Base-by-base conservation (phyloP, 2,888 invertebrate genomes). In the Busseola fusca region DNA sequence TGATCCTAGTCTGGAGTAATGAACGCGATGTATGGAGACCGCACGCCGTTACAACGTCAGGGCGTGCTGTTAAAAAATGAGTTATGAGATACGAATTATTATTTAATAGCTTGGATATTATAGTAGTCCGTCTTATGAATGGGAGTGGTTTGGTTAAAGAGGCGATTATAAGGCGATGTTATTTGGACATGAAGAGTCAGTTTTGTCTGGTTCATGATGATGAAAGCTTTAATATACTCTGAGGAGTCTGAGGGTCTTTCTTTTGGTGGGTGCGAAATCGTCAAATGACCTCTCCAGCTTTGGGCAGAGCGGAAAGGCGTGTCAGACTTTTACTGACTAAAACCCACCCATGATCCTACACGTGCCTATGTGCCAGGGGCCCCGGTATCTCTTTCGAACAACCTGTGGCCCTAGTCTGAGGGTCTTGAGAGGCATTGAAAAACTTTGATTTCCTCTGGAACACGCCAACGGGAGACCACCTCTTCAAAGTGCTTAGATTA, bases 21-120 rank as follows among this genome's bases (percentile, higher is more conserved):
- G 80, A 62, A 72, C 69, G 59, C 79, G 56, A 64, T 57, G 65
- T 78, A 57, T 73, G 45, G 78, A 63, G 64, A 72, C 79, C 78
- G 70, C 66, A 66, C 72, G 64, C 63, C 52, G 70, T 68, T 54
- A 68, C 68, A 59, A 63, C 48, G 74, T 71, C 65, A 54, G 54
- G 69, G 60, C 69, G 67, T 72, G 40, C 68, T 62, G 78, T 56
- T 60, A 57, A 65, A 27, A 68, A 81, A 78, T 54, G 37, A 63
- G 63, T 70, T 74, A 40, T 63, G 52, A 64, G 52, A 77, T 70
- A 30, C 12, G n/a, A 62, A 52, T 74, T 40, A 68, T 58, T 45
- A 62, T 58, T 70, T 16, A 27, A 37, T 27, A 40, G 30, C 58
- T 50, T 34, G 52, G 40, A 54, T 48, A n/a, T 34, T 68, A 48